Evolutionary conservation across 2,797 vertebrate species (phyloP).

Genomic region (Lindbergichthys nudifrons): DNA sequence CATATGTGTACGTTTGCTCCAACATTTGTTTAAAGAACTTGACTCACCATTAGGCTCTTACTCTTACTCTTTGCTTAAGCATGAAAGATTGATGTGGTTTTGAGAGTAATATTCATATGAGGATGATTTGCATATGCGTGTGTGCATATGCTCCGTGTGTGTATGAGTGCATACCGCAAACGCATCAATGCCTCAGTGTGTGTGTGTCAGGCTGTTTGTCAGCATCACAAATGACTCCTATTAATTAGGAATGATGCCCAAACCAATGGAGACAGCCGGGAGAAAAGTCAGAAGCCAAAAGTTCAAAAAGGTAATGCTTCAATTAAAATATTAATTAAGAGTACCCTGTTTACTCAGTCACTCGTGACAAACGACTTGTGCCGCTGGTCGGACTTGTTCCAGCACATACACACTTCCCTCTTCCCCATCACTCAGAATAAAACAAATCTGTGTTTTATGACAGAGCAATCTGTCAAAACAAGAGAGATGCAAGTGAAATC

Average conservation of each 20-base stretch:
- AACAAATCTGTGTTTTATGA: slow-evolving; percentile 22
- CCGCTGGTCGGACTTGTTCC: slow-evolving; percentile 35
- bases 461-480: slow-evolving; percentile 38
- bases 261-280: slow-evolving; percentile 39
- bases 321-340: slow-evolving; percentile 76
- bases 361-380: slow-evolving; percentile 58
- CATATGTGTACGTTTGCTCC: not conserved
- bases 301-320: slow-evolving; percentile 71
- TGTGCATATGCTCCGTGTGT: not conserved
- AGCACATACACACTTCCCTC: slow-evolving; percentile 28
- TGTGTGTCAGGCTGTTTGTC: slow-evolving; percentile 40
- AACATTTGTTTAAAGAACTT: slow-evolving; percentile 9
- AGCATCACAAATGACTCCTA: slow-evolving; percentile 42
- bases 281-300: slow-evolving; percentile 64
- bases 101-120: slow-evolving; percentile 37
- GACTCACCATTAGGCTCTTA: slow-evolving; percentile 7
- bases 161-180: not conserved
- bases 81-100: slow-evolving; percentile 47
- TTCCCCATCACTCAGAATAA: slow-evolving; percentile 29
- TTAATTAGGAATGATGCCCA: slow-evolving; percentile 64
- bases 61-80: slow-evolving; percentile 25
- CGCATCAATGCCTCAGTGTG: slow-evolving; percentile 8
- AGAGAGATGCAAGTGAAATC: slow-evolving; percentile 25
- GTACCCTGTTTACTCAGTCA: slow-evolving; percentile 63
- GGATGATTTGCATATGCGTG: not conserved